Base-by-base conservation (phyloP, 2,888 invertebrate genomes). In the Synergus umbraculus region DNA sequence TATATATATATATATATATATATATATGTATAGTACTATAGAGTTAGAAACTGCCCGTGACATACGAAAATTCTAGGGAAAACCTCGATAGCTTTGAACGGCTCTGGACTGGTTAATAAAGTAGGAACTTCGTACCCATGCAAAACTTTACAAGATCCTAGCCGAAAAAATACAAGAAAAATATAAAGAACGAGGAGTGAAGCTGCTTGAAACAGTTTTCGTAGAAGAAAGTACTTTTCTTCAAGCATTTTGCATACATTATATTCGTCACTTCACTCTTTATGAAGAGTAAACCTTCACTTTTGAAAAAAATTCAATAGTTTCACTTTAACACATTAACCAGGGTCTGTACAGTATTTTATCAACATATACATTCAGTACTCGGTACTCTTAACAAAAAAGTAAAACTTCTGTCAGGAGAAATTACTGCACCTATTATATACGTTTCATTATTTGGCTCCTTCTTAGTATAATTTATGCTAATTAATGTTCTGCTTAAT, bases 401-500 rank as follows among this genome's bases (percentile, higher is more conserved):
- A 54, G 54, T 18, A 54, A 37, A 69, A 54, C n/a, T 54, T 54
- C 73, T 10, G 29, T 9, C 73, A 54, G 5, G 54, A 54, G 54
- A 37, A 73, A 73, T 73, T 73, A 29, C 54, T 37, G 37, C 69
- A 54, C n/a, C 29, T 37, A n/a, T 65, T 29, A 49, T 46, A 67
- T 73, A 46, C 49, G 49, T 9, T 73, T 22, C 29, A 69, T 69
- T 69, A 44, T 46, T 69, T 46, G 22, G 4, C 67, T 67, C 67
- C 12, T 18, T 66, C 65, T 22, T 18, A 54, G n/a, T 37, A 73
- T 37, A 73, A 73, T 49, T 73, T 73, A 73, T 73, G 73, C 73
- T 49, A 73, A 73, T 73, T 46, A 37, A 73, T 73, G 49, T 73
- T 54, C 49, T 60, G 60, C 60, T 73, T 54, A 54, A 73, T 73